Evolutionary conservation across 2,797 vertebrate genomes (phyloP).

Genomic region (Austrolebias charrua): DNA sequence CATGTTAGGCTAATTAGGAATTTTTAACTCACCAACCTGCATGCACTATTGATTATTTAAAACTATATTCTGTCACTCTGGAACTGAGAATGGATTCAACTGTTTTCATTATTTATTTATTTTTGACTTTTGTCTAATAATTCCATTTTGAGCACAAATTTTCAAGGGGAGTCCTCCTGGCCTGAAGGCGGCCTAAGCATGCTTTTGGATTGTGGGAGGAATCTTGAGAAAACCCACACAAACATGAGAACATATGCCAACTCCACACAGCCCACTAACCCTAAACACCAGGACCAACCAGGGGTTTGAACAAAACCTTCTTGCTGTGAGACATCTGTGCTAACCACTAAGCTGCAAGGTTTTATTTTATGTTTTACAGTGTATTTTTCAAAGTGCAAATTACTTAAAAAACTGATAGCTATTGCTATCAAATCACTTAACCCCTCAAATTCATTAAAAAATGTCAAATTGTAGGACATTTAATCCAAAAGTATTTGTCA

Average conservation of each 20-base stretch:
- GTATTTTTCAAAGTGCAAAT: slow-evolving; percentile 4
- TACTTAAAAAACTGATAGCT: slow-evolving; percentile 40
- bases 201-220: too few species aligned
- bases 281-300: too few species aligned
- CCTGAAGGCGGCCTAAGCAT: too few species aligned
- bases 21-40: not conserved
- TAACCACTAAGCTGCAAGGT: too few species aligned
- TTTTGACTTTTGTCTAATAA: not conserved
- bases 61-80: not conserved
- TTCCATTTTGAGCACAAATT: too few species aligned
- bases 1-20: slow-evolving; percentile 1
- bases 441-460: slow-evolving; percentile 45
- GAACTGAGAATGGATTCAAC: not conserved
- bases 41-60: too few species aligned
- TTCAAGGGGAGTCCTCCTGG: too few species aligned
- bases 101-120: not conserved
- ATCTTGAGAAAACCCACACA: too few species aligned
- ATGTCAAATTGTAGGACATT: slow-evolving; percentile 48
- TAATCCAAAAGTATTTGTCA: slow-evolving; percentile 68
- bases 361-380: not conserved
- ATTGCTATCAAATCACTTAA: slow-evolving; percentile 43
- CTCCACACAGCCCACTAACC: too few species aligned
- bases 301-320: too few species aligned
- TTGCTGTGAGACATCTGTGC: too few species aligned
- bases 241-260: too few species aligned